Evolutionary conservation across 2,113 vertebrate species (phyloP).

Genomic region (Ammodramus savannarum): DNA sequence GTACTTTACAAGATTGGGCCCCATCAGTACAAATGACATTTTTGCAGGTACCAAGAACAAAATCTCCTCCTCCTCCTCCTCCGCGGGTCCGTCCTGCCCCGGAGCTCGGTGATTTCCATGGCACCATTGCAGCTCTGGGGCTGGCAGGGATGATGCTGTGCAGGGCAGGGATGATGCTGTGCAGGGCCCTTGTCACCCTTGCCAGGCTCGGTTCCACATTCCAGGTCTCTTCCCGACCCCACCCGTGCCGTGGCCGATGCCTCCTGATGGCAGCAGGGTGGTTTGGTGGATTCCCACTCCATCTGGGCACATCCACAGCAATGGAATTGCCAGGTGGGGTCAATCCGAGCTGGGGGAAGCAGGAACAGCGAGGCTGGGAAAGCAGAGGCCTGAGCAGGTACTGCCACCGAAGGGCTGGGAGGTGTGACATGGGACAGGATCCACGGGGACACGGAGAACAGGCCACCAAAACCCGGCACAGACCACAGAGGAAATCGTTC

Average conservation of each 20-base stretch:
- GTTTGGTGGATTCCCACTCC: background rate
- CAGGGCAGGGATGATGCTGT: background rate
- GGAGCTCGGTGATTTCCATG: too few species aligned
- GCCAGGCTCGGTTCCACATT: fast-evolving
- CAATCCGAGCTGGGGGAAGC: background rate
- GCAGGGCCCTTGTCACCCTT: background rate
- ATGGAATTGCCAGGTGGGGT: background rate
- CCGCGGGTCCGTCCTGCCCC: too few species aligned
- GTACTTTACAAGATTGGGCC: background rate
- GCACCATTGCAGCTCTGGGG: too few species aligned
- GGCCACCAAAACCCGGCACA: background rate
- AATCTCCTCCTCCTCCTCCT: background rate
- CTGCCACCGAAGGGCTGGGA: background rate
- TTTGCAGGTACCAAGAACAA: background rate
- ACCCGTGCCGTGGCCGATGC: fast-evolving
- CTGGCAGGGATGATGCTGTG: too few species aligned
- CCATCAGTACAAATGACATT: background rate
- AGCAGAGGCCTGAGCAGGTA: background rate
- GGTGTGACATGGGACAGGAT: background rate
- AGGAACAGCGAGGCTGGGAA: fast-evolving
- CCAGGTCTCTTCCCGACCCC: background rate
- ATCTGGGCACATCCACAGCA: background rate
- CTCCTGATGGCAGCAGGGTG: fast-evolving
- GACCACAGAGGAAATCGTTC: background rate
- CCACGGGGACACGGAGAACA: fast-evolving